Evolutionary conservation across 2,113 vertebrate species (phyloP), one percentile per base, ranked within the genome.

Genomic region (Thinocorus orbignyianus): DNA sequence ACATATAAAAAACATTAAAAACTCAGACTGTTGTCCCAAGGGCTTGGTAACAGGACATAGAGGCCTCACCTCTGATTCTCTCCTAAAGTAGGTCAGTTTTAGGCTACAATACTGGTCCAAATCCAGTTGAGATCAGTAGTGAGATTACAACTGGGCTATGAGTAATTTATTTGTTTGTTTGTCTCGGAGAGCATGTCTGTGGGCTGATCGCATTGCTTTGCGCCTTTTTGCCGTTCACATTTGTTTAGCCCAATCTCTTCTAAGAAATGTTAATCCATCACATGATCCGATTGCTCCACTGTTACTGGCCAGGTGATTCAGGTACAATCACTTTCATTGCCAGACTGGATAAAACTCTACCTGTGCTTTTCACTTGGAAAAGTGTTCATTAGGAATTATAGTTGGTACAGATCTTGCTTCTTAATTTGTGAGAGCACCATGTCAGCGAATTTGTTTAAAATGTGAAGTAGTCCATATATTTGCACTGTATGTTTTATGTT

Each of bases 191-290:
- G 18, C 48, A 22, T 49, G 69, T 88, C 69, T 81, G 6, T 51
- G 58, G 39, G 24, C 42, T 80, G 87, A 82, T 91, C 81, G 17
- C 71, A 55, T 54, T 64, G 72, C 61, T 58, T 81, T 87, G 69
- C 1, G 1, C 72, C 81, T 81, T 86, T 92, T 60, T 92, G 58
- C 52, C 58, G 35, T 87, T 89, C 72, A 49, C 37, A 68, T 95
- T 93, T 95, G 26, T 92, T 93, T 64, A 90, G 80, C 64, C 82
- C 88, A 84, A 93, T 84, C 4, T 17, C 60, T 88, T 84, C 60
- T 90, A 88, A 91, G 91, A 93, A 93, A 81, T 54, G 51, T 76
- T 93, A 93, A 95, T 96, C 76, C 77, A 64, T 81, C 48, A 14
- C 25, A n/a, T 81, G 86, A 81, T 83, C 86, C 0, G 5, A 81